phyloP scores from a whole-genome alignment of 2,888 invertebrate species.

The Beris morrisii region DNA sequence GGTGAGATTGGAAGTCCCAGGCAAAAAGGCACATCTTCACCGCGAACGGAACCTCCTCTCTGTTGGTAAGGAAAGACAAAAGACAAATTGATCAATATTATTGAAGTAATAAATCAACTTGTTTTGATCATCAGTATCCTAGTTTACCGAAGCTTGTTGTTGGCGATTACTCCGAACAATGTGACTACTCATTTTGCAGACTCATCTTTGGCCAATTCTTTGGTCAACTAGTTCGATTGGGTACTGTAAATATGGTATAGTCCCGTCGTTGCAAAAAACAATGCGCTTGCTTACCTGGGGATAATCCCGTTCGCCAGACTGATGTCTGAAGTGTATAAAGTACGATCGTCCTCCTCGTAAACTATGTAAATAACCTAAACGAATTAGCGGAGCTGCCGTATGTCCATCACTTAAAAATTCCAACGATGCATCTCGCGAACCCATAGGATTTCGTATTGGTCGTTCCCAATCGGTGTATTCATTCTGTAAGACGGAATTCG shows the following conservation, averaged over 20 bases:
- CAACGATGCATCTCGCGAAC: slow-evolving; percentile 81
- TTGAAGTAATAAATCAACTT: too few species aligned
- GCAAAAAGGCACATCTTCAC: slow-evolving; percentile 85
- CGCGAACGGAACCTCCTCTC: slow-evolving; percentile 79
- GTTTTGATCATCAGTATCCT: too few species aligned
- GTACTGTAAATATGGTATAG: too few species aligned
- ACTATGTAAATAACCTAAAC: slow-evolving; percentile 79
- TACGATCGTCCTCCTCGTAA: slow-evolving; percentile 77
- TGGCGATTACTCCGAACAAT: not conserved
- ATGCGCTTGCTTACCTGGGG: slow-evolving; percentile 63
- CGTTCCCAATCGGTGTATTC: slow-evolving; percentile 97
- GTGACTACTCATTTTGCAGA: too few species aligned
- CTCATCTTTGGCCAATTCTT: too few species aligned
- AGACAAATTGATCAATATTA: not conserved
- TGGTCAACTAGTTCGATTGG: too few species aligned
- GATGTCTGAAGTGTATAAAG: slow-evolving; percentile 87
- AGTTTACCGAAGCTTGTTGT: too few species aligned
- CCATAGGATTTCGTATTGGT: slow-evolving; percentile 81
- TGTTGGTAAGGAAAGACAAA: slow-evolving; percentile 50
- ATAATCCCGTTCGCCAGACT: slow-evolving; percentile 78
- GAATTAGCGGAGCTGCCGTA: slow-evolving; percentile 80
- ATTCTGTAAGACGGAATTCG: slow-evolving; percentile 61
- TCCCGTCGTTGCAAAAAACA: too few species aligned
- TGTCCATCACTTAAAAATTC: slow-evolving; percentile 91
- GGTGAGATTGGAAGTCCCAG: slow-evolving; percentile 75